phyloP scores from a whole-genome alignment of 2,113 vertebrate genomes.

The Stigmatopora nigra region DNA sequence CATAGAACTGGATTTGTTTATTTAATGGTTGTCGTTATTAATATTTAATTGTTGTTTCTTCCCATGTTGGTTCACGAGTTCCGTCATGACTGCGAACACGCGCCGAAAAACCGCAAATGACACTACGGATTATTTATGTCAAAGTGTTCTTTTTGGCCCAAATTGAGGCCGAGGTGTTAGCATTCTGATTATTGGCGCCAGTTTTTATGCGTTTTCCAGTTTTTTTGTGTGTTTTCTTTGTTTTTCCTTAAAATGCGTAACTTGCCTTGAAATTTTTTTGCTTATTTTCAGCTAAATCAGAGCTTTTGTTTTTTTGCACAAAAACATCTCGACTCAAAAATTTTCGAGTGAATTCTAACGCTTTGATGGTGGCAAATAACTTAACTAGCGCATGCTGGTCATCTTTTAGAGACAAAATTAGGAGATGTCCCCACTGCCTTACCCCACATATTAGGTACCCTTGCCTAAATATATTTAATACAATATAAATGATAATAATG shows the following conservation, averaged over 20 bases:
- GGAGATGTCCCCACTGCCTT: not conserved
- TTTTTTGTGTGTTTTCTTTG: not conserved
- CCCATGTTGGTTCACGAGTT: conserved; percentile 1
- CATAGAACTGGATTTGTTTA: not conserved
- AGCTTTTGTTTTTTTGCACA: not conserved
- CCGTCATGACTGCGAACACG: not conserved
- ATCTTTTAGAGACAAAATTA: not conserved
- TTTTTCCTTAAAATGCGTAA: not conserved
- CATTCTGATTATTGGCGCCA: not conserved
- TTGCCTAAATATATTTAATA: not conserved
- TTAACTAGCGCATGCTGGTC: not conserved
- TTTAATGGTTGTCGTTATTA: not conserved
- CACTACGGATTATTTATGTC: conserved; percentile 4
- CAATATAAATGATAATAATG: not conserved
- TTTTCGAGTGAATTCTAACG: not conserved
- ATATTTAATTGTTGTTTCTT: not conserved
- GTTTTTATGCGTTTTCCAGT: not conserved
- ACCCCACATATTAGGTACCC: no score
- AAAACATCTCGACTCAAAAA: not conserved
- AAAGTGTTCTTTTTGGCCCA: not conserved
- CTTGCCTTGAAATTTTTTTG: not conserved
- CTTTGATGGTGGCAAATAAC: not conserved
- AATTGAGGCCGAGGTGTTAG: not conserved
- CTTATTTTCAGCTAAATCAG: not conserved
- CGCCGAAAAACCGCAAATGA: not conserved